Base-by-base conservation (phyloP, 2,888 invertebrate species). In the Zelleria hepariella region DNA sequence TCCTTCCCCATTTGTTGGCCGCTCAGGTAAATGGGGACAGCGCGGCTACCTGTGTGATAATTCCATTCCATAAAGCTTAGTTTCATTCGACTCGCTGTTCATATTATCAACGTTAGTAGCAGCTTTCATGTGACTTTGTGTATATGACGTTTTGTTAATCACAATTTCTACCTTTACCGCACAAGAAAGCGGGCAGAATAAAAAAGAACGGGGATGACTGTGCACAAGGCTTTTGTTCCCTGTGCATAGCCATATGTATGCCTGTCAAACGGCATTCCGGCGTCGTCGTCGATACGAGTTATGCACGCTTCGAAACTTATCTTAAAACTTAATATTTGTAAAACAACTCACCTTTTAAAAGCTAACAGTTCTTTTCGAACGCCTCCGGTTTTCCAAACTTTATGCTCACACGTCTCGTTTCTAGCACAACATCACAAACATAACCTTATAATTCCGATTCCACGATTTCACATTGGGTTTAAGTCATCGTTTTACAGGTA, bases 191-290 rank as follows among this genome's bases (percentile, higher is more conserved):
- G 72, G 71, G 70, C 73, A 68, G 71, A 78, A 76, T 76, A 82
- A 83, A 83, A 79, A 65, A 63, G 74, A 79, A 75, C 77, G 73
- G 75, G 74, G 77, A 83, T 80, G 85, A 82, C 80, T 82, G 74
- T 82, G 83, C 83, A 81, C 75, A 81, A 81, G 83, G 82, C 87
- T 88, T 86, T 88, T 87, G 86, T 87, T 88, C 85, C 83, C 83
- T 58, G 83, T 79, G 85, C 77, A 82, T 73, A 68, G 68, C 71
- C 73, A 71, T 69, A 71, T 83, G 81, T 82, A 86, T 82, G 86
- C 86, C 86, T 82, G 87, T 87, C 88, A 81, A 82, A 82, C 88
- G 76, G 80, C 87, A 88, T 88, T 88, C 87, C 87, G 75, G 73
- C 80, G 76, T 80, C 80, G 76, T 80, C 78, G 81, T 80, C 83